These are phyloP conservation scores for Calypte anna DNA, from an alignment of 2,113 vertebrate species.

Conservation along the genomic window DNA sequence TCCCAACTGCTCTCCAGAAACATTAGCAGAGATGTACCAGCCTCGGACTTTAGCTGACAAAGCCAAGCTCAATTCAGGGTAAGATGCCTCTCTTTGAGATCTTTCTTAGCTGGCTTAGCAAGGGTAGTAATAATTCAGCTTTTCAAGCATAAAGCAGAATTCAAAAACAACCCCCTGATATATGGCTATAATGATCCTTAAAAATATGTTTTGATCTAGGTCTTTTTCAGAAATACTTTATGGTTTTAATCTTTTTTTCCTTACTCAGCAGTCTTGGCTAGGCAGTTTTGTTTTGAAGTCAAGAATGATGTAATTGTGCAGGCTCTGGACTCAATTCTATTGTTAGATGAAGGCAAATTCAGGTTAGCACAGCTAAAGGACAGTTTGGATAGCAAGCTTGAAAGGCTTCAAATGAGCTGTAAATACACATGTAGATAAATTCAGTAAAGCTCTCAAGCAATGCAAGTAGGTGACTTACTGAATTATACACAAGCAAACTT, in stretches of 20 bases:
- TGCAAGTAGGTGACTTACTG: not conserved
- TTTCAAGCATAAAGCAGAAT: not conserved
- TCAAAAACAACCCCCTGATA: not conserved
- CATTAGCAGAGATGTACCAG: conserved; percentile 89
- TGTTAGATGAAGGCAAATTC: not conserved
- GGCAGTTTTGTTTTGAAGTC: not conserved
- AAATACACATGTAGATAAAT: not conserved
- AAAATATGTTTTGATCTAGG: not conserved
- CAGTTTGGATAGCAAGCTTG: not conserved
- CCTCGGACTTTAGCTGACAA: conserved; percentile 89
- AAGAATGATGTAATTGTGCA: not conserved
- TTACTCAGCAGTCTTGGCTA: not conserved
- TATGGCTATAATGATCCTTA: not conserved
- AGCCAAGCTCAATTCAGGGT: conserved; percentile 89
- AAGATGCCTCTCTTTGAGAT: not conserved
- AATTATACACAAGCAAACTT: not conserved
- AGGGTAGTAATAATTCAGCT: not conserved
- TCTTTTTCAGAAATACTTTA: not conserved
- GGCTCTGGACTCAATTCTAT: not conserved
- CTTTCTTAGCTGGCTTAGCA: not conserved
- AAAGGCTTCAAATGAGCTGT: not conserved
- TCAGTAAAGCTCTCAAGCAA: not conserved
- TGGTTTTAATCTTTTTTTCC: not conserved
- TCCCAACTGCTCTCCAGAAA: conserved; percentile 77
- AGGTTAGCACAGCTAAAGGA: not conserved